Base-by-base conservation (phyloP, 1,140 invertebrate species). In the Pygmarrhopalites habei region DNA sequence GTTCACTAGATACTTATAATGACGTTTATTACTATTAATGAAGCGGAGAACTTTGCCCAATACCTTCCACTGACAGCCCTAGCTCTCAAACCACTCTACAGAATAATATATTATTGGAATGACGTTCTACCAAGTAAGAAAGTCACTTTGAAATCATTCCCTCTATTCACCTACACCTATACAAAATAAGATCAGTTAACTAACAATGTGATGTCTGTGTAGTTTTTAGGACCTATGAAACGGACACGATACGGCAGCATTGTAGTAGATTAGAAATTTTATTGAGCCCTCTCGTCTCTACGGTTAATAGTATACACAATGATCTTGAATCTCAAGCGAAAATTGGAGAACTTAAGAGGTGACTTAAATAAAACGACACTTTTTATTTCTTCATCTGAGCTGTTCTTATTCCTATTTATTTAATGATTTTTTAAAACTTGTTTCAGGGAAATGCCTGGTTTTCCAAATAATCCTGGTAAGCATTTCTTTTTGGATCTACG, bases 391-490 rank as follows among this genome's bases (percentile, higher is more conserved):
- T n/a, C n/a, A n/a, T n/a, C n/a, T n/a, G n/a, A n/a, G n/a, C n/a
- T n/a, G n/a, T n/a, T n/a, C n/a, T n/a, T n/a, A n/a, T n/a, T n/a
- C n/a, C n/a, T n/a, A n/a, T n/a, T n/a, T n/a, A n/a, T n/a, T n/a
- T n/a, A n/a, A n/a, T n/a, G n/a, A n/a, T n/a, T n/a, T n/a, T n/a
- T n/a, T n/a, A n/a, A n/a, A n/a, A n/a, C n/a, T n/a, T n/a, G n/a
- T n/a, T n/a, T 41, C 21, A 46, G 62, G 29, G 66, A 68, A 52
- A 64, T 68, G 62, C 51, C 59, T n/a, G 65, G 65, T 25, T 60
- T 60, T 60, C 58, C 64, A 14, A 28, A n/a, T 46, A 49, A 56
- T 35, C 60, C 60, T 0, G 65, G n/a, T n/a, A n/a, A n/a, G n/a
- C n/a, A n/a, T n/a, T n/a, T n/a, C n/a, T n/a, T n/a, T n/a, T n/a